Percentiles rank a stretch among this genome's conserved stretches.
Conservation (phyloP, 2,888 invertebrate species). For the Drosophila atripex region DNA sequence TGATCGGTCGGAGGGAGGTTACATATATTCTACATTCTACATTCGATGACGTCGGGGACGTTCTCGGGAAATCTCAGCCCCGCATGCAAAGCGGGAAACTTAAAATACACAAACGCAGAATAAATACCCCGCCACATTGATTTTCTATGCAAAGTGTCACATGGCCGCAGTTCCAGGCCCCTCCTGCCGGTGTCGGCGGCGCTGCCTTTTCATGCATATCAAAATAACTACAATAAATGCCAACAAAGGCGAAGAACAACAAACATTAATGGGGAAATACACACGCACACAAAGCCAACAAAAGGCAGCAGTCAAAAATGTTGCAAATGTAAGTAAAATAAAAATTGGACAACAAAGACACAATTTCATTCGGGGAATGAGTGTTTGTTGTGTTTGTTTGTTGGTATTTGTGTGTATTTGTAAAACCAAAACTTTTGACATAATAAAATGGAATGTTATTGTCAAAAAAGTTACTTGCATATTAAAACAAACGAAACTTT, state of each 20-base stretch:
- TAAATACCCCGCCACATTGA: conserved; percentile 20
- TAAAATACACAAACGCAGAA: conserved; percentile 16
- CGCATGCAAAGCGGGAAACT: background rate
- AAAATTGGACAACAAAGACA: conserved; percentile 51
- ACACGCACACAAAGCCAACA: conserved; percentile 44
- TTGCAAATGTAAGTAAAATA: conserved; percentile 77
- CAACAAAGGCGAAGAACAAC: conserved; percentile 79
- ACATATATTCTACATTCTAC: too few relatives aligned
- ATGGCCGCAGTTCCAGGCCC: conserved; percentile 40
- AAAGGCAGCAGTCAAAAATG: conserved; percentile 72
- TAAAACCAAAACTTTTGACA: conserved; percentile 79
- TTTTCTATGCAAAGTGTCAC: conserved; percentile 45
- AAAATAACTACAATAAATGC: conserved; percentile 76
- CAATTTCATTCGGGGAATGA: conserved; percentile 33
- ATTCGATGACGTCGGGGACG: background rate
- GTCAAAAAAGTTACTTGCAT: conserved; percentile 79
- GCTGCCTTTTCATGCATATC: conserved; percentile 73
- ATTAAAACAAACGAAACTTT: conserved; percentile 77
- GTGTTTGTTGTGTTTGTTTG: conserved; percentile 10
- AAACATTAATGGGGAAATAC: conserved; percentile 77
- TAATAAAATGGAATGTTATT: conserved; percentile 80
- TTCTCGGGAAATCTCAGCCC: background rate
- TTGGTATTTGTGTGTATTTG: conserved; percentile 43
- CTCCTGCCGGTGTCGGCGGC: conserved; percentile 13
- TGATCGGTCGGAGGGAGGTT: too few relatives aligned